Percentiles rank a stretch among this genome's conserved stretches.
Evolutionary conservation across 2,888 invertebrate genomes (phyloP).

Genomic region (Heliothis peltigera): DNA sequence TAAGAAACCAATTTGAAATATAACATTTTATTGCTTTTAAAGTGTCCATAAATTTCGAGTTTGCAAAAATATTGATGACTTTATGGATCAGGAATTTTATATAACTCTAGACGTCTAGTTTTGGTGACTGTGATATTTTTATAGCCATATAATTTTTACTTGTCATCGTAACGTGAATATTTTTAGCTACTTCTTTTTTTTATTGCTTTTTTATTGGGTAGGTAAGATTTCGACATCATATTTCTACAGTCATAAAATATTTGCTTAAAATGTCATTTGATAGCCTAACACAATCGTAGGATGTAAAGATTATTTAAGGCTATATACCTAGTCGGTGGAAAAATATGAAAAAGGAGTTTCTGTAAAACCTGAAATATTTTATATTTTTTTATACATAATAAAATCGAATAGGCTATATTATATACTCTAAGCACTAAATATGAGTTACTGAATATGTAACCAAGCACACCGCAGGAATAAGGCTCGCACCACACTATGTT

Average conservation of each 20-base stretch:
- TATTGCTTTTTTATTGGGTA: slow-evolving; percentile 18
- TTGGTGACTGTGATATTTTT: slow-evolving; percentile 43
- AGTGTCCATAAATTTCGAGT: slow-evolving; percentile 68
- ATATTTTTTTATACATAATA: slow-evolving; percentile 39
- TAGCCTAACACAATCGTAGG: not conserved
- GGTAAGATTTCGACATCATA: slow-evolving; percentile 5
- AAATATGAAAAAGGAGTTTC: slow-evolving; percentile 6
- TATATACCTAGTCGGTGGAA: not conserved
- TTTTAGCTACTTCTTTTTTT: slow-evolving; percentile 25
- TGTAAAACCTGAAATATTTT: slow-evolving; percentile 25
- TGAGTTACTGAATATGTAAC: slow-evolving; percentile 55
- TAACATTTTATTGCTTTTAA: slow-evolving; percentile 69
- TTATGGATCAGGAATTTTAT: slow-evolving; percentile 60
- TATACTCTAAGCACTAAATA: slow-evolving; percentile 57
- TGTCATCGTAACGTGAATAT: slow-evolving; percentile 32
- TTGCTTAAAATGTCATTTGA: not conserved
- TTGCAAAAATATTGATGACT: slow-evolving; percentile 62
- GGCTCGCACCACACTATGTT: slow-evolving; percentile 73
- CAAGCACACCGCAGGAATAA: slow-evolving; percentile 60
- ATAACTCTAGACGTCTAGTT: slow-evolving; percentile 49
- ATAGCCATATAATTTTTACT: slow-evolving; percentile 30
- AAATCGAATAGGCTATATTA: slow-evolving; percentile 41
- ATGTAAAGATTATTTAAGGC: not conserved
- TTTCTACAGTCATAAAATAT: not conserved
- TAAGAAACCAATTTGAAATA: slow-evolving; percentile 57